A percentile compares a stretch with the other conserved stretches of the same genome.
phyloP scores from a whole-genome alignment of 2,113 vertebrate genomes.

The Ellobius talpinus region DNA sequence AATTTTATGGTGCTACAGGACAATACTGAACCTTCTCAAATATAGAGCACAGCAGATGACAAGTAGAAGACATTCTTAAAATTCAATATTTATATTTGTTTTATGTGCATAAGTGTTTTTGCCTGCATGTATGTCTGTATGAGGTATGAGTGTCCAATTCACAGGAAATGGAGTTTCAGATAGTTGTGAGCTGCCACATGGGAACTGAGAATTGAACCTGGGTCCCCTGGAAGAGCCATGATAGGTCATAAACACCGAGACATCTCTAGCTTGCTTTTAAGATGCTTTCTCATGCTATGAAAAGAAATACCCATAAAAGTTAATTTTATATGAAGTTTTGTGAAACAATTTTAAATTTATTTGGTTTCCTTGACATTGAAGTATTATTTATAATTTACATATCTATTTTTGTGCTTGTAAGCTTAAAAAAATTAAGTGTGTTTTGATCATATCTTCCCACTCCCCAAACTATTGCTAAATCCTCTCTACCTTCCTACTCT shows the following conservation, averaged over 20 bases:
- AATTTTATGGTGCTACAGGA: background rate
- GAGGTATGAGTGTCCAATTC: background rate
- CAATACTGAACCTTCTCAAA: background rate
- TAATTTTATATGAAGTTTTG: background rate
- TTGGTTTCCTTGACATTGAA: background rate
- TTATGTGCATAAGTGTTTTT: background rate
- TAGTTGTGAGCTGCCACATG: background rate
- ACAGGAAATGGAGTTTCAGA: background rate
- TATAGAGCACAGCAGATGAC: fast-evolving
- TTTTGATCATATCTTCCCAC: background rate
- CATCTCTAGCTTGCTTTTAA: background rate
- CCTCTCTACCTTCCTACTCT: background rate
- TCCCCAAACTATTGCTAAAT: too few species aligned
- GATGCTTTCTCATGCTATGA: background rate
- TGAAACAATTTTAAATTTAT: background rate
- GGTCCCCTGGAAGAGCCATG: background rate
- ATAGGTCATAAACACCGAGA: background rate
- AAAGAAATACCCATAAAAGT: background rate
- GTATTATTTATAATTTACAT: background rate
- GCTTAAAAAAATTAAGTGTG: background rate
- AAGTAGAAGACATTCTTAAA: too few species aligned
- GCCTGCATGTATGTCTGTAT: background rate
- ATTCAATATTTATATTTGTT: background rate
- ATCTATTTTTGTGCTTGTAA: background rate
- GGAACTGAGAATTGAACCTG: background rate